Base-by-base conservation (phyloP, 2,888 invertebrate genomes). In the Drosophila pseudotalamancana region DNA sequence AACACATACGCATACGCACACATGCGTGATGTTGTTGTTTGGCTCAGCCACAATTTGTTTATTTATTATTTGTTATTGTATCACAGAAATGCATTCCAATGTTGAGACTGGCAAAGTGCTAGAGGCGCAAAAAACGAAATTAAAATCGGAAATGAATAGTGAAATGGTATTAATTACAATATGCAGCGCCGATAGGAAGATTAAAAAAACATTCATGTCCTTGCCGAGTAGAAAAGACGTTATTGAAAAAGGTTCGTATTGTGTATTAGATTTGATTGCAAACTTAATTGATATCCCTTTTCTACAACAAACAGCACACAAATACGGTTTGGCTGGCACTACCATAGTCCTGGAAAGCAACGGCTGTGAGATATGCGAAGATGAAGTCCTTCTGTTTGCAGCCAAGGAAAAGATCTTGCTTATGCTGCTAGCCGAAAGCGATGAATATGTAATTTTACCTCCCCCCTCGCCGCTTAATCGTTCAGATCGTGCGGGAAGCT, bases 141-240 rank as follows among this genome's bases (percentile, higher is more conserved):
- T 53, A n/a, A 86, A 83, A 50, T 50, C 60, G 19, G 79, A 87
- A 32, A 40, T 63, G 40, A 21, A 57, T 16, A 51, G 31, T 48
- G 88, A 83, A 40, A 87, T 72, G 63, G 88, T 83, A 50, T 81
- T 83, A 50, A 88, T 83, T 68, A 83, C 88, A 62, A 83, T 83
- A 63, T 83, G 83, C 61, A 83, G 86, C 35, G 83, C 86, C 19
- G 88, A 83, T 75, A 72, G 83, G 0, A 83, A 82, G 42, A 84
- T 57, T 32, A 88, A 87, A 63, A 83, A 88, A 53, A 85, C 83
- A 18, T 83, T 83, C 16, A 83, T 83, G 83, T 88, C 88, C 21
- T 40, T 88, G 50, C 83, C 83, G 27, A 85, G 71, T 29, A 69
- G 83, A 48, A 83, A 87, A 48, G 88, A 85, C 53, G 83, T 83